Conservation (phyloP, 2,888 invertebrate species). For the Eupithecia subfuscata region DNA sequence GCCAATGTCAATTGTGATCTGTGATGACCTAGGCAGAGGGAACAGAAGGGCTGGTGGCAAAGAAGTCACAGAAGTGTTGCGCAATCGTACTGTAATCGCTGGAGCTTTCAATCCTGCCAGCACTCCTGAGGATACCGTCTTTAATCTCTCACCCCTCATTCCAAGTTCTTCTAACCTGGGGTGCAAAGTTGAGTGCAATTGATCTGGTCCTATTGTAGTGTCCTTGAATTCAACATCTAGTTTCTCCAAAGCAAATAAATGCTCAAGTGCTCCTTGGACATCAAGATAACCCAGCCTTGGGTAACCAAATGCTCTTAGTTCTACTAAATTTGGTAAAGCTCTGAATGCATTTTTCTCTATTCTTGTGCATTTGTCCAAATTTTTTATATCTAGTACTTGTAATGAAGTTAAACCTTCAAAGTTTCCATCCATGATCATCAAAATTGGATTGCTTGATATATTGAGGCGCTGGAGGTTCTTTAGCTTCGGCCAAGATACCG, state of each 20-base stretch:
- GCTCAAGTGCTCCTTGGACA: constrained; percentile 92
- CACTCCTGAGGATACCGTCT: constrained; percentile 91
- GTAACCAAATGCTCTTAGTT: constrained; percentile 88
- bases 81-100: constrained; percentile 88
- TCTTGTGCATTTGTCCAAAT: constrained; percentile 87
- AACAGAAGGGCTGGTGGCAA: constrained; percentile 93
- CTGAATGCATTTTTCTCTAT: constrained; percentile 93
- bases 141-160: constrained; percentile 89
- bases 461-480: constrained; percentile 89
- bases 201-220: constrained; percentile 90
- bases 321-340: constrained; percentile 87
- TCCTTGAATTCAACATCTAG: constrained; percentile 95
- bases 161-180: constrained; percentile 90
- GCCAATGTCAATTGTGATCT: constrained; percentile 89
- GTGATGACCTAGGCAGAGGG: constrained; percentile 93
- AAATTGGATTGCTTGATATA: constrained; percentile 93
- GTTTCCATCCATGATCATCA: constrained; percentile 89
- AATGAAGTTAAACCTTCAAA: constrained; percentile 89
- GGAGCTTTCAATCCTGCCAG: constrained; percentile 91
- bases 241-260: constrained; percentile 88
- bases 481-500: constrained; percentile 88
- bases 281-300: constrained; percentile 93
- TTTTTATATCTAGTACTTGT: constrained; percentile 86
- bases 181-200: constrained; percentile 90
- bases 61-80: constrained; percentile 90